Conservation (phyloP, 2,797 vertebrate species). For the Melanitta fusca region DNA sequence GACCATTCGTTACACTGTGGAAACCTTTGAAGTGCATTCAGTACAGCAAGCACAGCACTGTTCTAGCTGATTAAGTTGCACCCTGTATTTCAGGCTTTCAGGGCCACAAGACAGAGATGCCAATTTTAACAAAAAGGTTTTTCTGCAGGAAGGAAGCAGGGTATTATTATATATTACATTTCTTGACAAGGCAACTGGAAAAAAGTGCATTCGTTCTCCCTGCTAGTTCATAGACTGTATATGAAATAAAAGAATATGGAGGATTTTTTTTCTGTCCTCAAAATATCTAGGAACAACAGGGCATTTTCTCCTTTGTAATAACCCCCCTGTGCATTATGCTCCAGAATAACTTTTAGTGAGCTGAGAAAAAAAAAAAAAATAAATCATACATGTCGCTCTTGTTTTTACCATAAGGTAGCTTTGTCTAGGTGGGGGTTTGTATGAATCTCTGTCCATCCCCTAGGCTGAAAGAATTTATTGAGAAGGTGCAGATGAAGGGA, state of each 20-base stretch:
- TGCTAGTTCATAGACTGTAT: not conserved
- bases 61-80: constrained; percentile 68
- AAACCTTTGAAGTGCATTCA: constrained; percentile 43
- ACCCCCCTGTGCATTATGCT: not conserved
- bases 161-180: constrained; percentile 50
- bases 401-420: not conserved
- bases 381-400: too few species aligned
- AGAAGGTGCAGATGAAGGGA: not conserved
- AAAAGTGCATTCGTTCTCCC: constrained; percentile 15
- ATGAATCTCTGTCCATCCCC: accelerated
- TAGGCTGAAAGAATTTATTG: too few species aligned
- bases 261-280: not conserved
- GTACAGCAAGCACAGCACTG: constrained; percentile 55
- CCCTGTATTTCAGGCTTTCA: constrained; percentile 54
- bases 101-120: constrained; percentile 27
- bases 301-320: not conserved
- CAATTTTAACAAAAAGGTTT: constrained; percentile 59
- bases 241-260: not conserved
- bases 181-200: constrained; percentile 54
- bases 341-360: not conserved
- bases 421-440: accelerated
- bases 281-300: not conserved
- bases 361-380: not conserved
- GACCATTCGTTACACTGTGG: not conserved
- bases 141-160: constrained; percentile 20